phyloP scores from a whole-genome alignment of 1,140 invertebrate genomes.

The Trachymyrmex cornetzi region DNA sequence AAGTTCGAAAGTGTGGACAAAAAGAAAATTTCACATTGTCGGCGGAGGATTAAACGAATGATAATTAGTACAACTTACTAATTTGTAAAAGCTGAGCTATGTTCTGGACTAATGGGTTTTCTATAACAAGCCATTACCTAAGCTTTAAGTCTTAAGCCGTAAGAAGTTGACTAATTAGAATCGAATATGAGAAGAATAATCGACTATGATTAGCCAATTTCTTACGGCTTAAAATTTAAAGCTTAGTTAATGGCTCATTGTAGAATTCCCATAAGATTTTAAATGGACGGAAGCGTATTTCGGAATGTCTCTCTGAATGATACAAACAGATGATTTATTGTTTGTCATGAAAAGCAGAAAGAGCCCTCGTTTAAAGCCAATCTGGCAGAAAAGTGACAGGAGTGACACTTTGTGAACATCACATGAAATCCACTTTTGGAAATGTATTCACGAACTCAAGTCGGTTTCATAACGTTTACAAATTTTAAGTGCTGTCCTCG shows the following conservation, averaged over 20 bases:
- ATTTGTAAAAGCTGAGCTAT: background rate
- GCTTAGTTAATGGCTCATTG: too few species aligned
- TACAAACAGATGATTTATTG: constrained; percentile 27
- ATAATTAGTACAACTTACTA: background rate
- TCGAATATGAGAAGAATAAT: too few species aligned
- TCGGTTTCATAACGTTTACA: constrained; percentile 28
- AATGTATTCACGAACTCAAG: background rate
- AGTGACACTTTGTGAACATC: background rate
- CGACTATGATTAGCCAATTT: too few species aligned
- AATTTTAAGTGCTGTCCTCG: constrained; percentile 34
- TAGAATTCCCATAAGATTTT: background rate
- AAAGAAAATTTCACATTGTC: too few species aligned
- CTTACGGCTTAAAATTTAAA: too few species aligned
- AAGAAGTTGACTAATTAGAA: too few species aligned
- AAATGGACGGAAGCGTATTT: background rate
- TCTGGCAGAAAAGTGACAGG: constrained; percentile 10
- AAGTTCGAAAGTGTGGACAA: too few species aligned
- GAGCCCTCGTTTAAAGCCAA: constrained; percentile 11
- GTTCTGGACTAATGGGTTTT: background rate
- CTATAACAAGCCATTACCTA: too few species aligned
- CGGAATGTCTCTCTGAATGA: background rate
- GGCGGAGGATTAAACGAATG: too few species aligned
- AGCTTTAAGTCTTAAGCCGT: too few species aligned
- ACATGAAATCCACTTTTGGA: constrained; percentile 21
- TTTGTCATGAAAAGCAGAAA: constrained; percentile 1